phyloP scores from a whole-genome alignment of 2,888 invertebrate species.

The Portevinia maculata region DNA sequence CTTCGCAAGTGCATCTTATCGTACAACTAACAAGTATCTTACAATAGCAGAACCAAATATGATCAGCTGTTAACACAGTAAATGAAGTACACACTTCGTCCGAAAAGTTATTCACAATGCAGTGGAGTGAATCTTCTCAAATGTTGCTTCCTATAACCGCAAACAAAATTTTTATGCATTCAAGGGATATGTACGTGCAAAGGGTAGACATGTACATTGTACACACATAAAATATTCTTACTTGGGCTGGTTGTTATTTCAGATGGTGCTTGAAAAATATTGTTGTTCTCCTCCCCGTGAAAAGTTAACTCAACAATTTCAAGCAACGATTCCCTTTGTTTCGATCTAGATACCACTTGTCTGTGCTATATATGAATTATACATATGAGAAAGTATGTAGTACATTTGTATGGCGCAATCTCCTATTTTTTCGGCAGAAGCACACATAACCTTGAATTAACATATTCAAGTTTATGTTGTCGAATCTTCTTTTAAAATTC shows the following conservation, averaged over 20 bases:
- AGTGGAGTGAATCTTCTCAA: slow-evolving; percentile 8
- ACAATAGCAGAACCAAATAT: slow-evolving; percentile 18
- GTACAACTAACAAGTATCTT: slow-evolving; percentile 14
- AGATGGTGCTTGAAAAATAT: slow-evolving; percentile 39
- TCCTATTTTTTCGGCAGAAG: not conserved
- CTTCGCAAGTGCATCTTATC: slow-evolving; percentile 15
- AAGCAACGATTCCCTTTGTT: slow-evolving; percentile 3
- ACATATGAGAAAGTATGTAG: not conserved
- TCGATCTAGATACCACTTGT: not conserved
- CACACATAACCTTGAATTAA: not conserved
- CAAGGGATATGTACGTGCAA: not conserved
- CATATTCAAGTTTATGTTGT: not conserved
- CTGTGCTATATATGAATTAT: slow-evolving; percentile 6
- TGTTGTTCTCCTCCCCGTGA: not conserved
- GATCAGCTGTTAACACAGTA: slow-evolving; percentile 17
- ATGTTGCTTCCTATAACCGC: not conserved
- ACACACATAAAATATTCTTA: slow-evolving; percentile 1
- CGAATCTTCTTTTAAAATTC: not conserved
- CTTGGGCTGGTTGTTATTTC: slow-evolving; percentile 10
- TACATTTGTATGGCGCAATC: not conserved
- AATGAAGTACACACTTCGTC: slow-evolving; percentile 4
- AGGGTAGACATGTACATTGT: too few species aligned
- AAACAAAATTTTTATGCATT: slow-evolving; percentile 9
- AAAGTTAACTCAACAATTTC: slow-evolving; percentile 2
- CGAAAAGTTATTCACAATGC: slow-evolving; percentile 9